These are phyloP conservation scores for Erebia ligea DNA, from an alignment of 2,888 invertebrate species.

Conservation along the genomic window DNA sequence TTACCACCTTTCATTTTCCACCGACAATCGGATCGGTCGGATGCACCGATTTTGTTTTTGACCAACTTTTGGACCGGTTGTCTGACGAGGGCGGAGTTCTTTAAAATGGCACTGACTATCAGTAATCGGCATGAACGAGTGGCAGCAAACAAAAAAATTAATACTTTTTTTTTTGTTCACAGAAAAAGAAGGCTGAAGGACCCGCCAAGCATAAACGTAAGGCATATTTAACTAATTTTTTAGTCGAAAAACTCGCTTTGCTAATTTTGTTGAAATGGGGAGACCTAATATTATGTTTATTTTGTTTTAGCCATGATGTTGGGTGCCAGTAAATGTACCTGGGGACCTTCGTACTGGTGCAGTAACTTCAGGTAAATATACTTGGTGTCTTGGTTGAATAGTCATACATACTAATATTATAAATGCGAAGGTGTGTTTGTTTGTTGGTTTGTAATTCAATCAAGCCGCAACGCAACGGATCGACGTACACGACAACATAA, in stretches of 20 bases:
- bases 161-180: constrained; percentile 40
- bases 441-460: no score
- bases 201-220: constrained; percentile 48
- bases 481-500: no score
- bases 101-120: no score
- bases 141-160: not conserved
- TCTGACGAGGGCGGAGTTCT: no score
- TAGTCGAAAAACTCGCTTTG: not conserved
- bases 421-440: no score
- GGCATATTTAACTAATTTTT: not conserved
- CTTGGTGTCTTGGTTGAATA: no score
- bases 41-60: no score
- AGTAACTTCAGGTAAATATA: constrained; percentile 49
- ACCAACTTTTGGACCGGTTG: no score
- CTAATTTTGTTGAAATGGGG: not conserved
- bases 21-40: no score
- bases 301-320: constrained; percentile 44
- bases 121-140: no score
- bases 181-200: constrained; percentile 53
- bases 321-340: constrained; percentile 48
- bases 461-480: no score
- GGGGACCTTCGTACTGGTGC: constrained; percentile 55
- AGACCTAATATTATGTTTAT: constrained; percentile 4
- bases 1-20: no score
- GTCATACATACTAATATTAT: not conserved